Conservation (phyloP, 2,888 invertebrate species). For the Drosophila eohydei region DNA sequence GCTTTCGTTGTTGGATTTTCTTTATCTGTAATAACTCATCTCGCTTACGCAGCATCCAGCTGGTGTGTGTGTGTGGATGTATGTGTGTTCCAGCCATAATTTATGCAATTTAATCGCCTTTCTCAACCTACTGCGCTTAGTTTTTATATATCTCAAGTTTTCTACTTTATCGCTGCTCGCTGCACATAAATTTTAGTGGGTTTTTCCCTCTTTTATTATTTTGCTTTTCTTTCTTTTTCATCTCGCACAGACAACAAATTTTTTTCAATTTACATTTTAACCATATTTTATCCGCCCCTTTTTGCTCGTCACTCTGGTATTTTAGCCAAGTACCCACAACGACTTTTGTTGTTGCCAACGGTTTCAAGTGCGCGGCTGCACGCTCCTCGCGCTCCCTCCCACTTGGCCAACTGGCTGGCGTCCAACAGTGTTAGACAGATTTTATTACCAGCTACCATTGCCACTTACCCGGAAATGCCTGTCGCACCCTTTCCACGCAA, state of each 20-base stretch:
- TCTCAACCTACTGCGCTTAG: slow-evolving; percentile 36
- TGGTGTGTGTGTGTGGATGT: neutral
- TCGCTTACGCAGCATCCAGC: slow-evolving; percentile 41
- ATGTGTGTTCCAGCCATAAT: slow-evolving; percentile 42
- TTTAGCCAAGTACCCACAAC: slow-evolving; percentile 28
- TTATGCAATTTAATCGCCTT: slow-evolving; percentile 72
- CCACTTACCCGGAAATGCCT: slow-evolving; percentile 74
- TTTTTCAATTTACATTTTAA: slow-evolving; percentile 74
- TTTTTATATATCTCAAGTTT: slow-evolving; percentile 6
- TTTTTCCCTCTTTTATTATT: slow-evolving; percentile 3
- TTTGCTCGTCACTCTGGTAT: slow-evolving; percentile 22
- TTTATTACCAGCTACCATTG: slow-evolving; percentile 67
- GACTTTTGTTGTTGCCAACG: slow-evolving; percentile 41
- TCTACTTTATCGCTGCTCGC: slow-evolving; percentile 39
- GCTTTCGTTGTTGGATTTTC: slow-evolving; percentile 22
- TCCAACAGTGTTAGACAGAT: slow-evolving; percentile 67
- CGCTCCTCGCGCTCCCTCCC: slow-evolving; percentile 10
- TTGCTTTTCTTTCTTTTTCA: neutral
- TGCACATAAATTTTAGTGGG: slow-evolving; percentile 53
- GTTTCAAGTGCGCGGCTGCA: slow-evolving; percentile 48
- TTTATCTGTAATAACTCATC: slow-evolving; percentile 63
- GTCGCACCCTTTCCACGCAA: slow-evolving; percentile 61
- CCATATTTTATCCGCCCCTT: slow-evolving; percentile 60
- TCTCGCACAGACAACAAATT: slow-evolving; percentile 44
- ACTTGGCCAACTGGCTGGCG: slow-evolving; percentile 18